Evolutionary conservation across 2,888 invertebrate genomes (phyloP).

Genomic region (Hemithea aestivaria): DNA sequence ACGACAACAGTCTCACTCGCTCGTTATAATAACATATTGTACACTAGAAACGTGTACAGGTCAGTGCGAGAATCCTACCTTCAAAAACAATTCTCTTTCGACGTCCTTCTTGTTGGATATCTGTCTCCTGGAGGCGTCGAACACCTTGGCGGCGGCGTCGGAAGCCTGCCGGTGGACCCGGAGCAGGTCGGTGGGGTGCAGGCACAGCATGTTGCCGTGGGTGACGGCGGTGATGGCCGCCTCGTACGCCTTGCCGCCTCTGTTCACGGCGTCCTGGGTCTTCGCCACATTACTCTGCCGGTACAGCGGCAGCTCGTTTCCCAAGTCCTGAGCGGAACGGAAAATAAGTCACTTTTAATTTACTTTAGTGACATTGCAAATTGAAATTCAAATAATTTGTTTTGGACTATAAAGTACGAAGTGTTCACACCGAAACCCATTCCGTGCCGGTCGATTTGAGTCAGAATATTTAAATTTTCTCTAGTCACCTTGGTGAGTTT

Average conservation of each 20-base stretch:
- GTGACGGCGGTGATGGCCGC: neutral
- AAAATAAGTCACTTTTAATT: too few species aligned
- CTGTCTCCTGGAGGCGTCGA: slow-evolving; percentile 9
- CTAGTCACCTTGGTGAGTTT: too few species aligned
- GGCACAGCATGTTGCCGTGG: slow-evolving; percentile 9
- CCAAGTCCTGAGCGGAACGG: neutral
- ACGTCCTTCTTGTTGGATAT: neutral
- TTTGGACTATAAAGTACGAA: too few species aligned
- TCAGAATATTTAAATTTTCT: too few species aligned
- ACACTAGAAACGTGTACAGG: too few species aligned
- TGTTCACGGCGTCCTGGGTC: neutral
- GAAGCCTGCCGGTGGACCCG: slow-evolving; percentile 2
- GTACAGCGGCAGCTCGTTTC: neutral
- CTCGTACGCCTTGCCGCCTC: slow-evolving; percentile 5
- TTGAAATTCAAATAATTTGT: too few species aligned
- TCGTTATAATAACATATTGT: too few species aligned
- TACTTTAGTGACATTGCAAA: too few species aligned
- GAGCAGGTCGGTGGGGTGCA: slow-evolving; percentile 9
- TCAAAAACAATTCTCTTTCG: neutral
- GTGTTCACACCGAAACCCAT: too few species aligned
- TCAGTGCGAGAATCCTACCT: neutral
- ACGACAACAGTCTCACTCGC: too few species aligned
- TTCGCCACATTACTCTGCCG: neutral
- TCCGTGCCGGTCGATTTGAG: too few species aligned
- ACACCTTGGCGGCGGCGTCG: slow-evolving; percentile 3